A percentile compares a stretch with the other conserved stretches of the same genome.
Conservation (phyloP, 2,888 invertebrate genomes). For the Blera fallax region DNA sequence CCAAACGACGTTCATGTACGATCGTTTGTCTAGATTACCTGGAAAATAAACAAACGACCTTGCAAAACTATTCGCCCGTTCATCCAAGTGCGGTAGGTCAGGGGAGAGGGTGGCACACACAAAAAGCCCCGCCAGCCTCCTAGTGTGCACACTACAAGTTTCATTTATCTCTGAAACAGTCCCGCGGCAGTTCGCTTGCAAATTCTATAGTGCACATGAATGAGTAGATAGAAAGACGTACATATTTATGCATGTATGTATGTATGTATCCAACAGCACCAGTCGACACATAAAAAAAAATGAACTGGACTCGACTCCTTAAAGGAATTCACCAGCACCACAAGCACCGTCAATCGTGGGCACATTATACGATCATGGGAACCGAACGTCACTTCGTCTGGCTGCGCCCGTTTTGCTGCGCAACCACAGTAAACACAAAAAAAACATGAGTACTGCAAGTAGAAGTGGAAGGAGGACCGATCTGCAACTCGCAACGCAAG, state of each 20-base stretch:
- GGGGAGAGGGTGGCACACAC: neutral
- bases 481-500: constrained; percentile 16
- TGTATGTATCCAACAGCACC: constrained; percentile 16
- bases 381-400: constrained; percentile 49
- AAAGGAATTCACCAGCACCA: constrained; percentile 45
- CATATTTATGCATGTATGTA: neutral
- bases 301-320: constrained; percentile 51
- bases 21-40: constrained; percentile 74
- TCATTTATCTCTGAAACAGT: constrained; percentile 51
- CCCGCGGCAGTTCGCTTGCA: constrained; percentile 2
- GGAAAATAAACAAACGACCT: constrained; percentile 74
- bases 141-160: constrained; percentile 28
- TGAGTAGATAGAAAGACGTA: constrained; percentile 35
- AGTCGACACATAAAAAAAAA: constrained; percentile 5
- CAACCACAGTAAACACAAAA: constrained; percentile 7
- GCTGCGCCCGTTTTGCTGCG: constrained; percentile 11
- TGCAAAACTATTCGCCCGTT: constrained; percentile 66
- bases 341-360: constrained; percentile 53
- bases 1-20: constrained; percentile 56
- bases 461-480: neutral
- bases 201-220: constrained; percentile 63
- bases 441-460: neutral
- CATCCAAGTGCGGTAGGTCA: neutral
- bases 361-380: constrained; percentile 64
- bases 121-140: neutral